Evolutionary conservation across 2,797 vertebrate genomes (phyloP), one percentile per base, ranked within the genome.

Genomic region (Dendrocincla fuliginosa): DNA sequence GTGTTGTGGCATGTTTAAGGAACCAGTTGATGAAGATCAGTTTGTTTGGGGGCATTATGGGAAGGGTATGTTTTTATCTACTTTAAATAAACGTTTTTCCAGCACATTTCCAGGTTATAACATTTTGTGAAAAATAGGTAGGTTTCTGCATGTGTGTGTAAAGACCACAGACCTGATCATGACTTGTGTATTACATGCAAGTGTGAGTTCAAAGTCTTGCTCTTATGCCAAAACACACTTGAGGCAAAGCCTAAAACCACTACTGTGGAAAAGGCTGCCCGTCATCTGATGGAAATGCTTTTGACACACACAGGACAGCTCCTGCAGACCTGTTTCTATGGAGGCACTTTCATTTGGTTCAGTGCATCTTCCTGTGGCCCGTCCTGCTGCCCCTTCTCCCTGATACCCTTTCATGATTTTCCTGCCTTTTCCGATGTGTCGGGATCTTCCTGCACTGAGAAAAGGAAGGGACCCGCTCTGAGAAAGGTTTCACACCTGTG

Each of bases 1-100:
- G 20, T 87, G 93, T 95, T 74, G 64, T 57, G 53, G 85, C 96
- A 95, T 18, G 94, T 94, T 96, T 79, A 61, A 89, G 32, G 60
- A 96, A 61, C 37, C 70, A 77, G 49, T 84, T 90, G 86, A 86
- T 79, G 95, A 91, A 87, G 67, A 93, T 86, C 78, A 52, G 77
- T 81, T 73, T 68, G 77, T 91, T 84, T 71, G 60, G 70, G 49
- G 46, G 63, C n/a, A 56, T 90, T 75, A 63, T 84, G 77, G 89
- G 94, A 92, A 91, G 44, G 24, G 42, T 37, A 76, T 4, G 0
- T 37, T 86, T 94, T 84, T 46, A 93, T 56, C 87, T 94, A 74
- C 63, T 86, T 79, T 41, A 81, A 84, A 70, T 79, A 85, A 78
- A 88, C 52, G 69, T 74, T 10, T 70, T 67, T 55, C 49, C 77